Conservation (phyloP, 2,113 vertebrate genomes). For the Trematocara variabile region DNA sequence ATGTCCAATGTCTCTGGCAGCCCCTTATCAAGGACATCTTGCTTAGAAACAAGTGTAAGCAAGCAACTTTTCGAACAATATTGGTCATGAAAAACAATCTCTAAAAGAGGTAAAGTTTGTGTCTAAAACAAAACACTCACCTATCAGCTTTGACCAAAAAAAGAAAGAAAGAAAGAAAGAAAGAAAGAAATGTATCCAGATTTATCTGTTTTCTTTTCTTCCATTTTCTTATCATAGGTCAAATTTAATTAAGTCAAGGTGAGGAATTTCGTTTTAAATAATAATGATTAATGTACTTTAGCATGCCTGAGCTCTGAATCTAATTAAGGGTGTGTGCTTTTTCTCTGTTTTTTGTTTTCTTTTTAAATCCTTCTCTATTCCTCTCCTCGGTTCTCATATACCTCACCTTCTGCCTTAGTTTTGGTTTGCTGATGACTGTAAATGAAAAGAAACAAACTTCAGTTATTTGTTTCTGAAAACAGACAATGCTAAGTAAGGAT, state of each 20-base stretch:
- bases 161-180: slow-evolving; percentile 13
- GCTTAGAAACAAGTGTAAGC: neutral
- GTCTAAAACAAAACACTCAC: slow-evolving; percentile 30
- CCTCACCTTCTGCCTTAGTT: slow-evolving; percentile 82
- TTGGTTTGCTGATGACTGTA: slow-evolving; percentile 77
- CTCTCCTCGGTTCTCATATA: slow-evolving; percentile 75
- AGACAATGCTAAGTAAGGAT: slow-evolving; percentile 63
- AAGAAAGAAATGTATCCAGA: neutral
- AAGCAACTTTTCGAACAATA: neutral
- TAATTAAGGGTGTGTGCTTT: slow-evolving; percentile 20
- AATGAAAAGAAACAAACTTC: slow-evolving; percentile 75
- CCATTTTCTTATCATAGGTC: slow-evolving; percentile 13
- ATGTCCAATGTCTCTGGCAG: slow-evolving; percentile 8
- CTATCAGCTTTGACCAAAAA: slow-evolving; percentile 65
- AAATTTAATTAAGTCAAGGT: slow-evolving; percentile 34
- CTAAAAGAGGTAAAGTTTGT: slow-evolving; percentile 4
- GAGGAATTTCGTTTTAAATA: neutral
- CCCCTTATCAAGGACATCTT: slow-evolving; percentile 28
- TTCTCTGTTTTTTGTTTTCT: slow-evolving; percentile 8
- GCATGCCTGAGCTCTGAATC: slow-evolving; percentile 35
- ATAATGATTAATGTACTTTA: neutral
- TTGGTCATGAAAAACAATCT: neutral
- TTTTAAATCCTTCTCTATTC: slow-evolving; percentile 55
- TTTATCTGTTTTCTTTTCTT: slow-evolving; percentile 1
- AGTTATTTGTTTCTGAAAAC: slow-evolving; percentile 76